These are phyloP conservation scores for Zoroaster sp. DNA, from an alignment of 53 echinoderm and acorn worm species.

Conservation along the genomic window DNA sequence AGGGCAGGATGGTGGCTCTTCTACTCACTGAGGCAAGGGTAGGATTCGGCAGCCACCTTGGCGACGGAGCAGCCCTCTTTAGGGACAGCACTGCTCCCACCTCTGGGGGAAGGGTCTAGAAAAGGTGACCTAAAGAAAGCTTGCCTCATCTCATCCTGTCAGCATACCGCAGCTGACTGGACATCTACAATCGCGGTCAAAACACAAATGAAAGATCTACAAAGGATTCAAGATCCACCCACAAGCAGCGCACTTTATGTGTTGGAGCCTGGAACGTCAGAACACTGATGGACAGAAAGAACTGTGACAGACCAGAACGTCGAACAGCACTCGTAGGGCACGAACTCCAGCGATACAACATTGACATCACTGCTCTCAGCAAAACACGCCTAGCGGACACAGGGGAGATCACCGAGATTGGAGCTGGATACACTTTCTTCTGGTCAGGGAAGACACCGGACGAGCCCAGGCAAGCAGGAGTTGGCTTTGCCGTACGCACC, in stretches of 20 bases:
- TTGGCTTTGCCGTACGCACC: slow-evolving; percentile 20
- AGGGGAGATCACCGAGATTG: background rate
- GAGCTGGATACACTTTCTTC: slow-evolving; percentile 29
- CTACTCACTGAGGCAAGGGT: background rate
- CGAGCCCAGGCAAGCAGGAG: background rate
- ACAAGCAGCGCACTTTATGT: background rate
- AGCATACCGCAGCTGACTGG: slow-evolving; percentile 15
- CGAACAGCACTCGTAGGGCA: background rate
- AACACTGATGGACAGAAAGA: background rate
- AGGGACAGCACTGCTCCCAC: no score
- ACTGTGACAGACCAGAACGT: slow-evolving; percentile 1
- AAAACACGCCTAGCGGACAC: background rate
- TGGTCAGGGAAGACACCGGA: background rate
- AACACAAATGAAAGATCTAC: background rate
- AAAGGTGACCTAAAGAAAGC: slow-evolving; percentile 16
- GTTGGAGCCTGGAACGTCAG: slow-evolving; percentile 4
- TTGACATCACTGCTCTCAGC: no score
- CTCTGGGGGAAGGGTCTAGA: no score
- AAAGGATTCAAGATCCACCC: background rate
- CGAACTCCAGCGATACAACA: background rate
- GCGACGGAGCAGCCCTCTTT: slow-evolving; percentile 8
- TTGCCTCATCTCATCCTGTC: slow-evolving; percentile 1
- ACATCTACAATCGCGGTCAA: slow-evolving; percentile 12
- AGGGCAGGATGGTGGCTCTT: background rate
- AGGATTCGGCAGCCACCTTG: background rate